These are phyloP conservation scores for Anoncus sp. DNA, from an alignment of 2,888 invertebrate genomes.

Conservation along the genomic window DNA sequence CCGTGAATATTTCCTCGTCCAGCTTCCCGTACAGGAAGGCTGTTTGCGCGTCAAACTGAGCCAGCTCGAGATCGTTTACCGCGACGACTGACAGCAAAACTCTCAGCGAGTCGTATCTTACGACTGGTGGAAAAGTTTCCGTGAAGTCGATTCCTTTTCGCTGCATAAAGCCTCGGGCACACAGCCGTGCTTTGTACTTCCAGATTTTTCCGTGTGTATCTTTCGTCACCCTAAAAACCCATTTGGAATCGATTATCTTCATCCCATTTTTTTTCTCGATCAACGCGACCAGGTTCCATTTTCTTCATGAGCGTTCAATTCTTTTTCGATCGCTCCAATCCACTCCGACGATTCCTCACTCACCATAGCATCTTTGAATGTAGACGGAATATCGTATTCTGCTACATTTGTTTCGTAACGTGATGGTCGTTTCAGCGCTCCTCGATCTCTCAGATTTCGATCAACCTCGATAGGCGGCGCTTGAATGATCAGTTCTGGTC, in stretches of 20 bases:
- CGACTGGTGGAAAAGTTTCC: conserved; percentile 54
- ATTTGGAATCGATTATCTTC: conserved; percentile 50
- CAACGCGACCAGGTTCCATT: conserved; percentile 51
- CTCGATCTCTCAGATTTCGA: conserved; percentile 32
- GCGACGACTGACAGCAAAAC: conserved; percentile 9
- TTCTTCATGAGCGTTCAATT: conserved; percentile 37
- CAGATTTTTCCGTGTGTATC: conserved; percentile 22
- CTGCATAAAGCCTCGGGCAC: conserved; percentile 52
- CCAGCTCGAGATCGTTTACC: conserved; percentile 15
- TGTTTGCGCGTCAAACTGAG: conserved; percentile 51
- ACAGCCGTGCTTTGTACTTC: conserved; percentile 53
- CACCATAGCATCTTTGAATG: conserved; percentile 45
- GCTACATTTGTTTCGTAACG: conserved; percentile 51
- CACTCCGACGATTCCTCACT: conserved; percentile 31
- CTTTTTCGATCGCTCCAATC: conserved; percentile 26
- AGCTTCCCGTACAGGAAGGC: conserved; percentile 19
- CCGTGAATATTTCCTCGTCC: conserved; percentile 19
- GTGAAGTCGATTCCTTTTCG: conserved; percentile 45
- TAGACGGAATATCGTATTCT: conserved; percentile 23
- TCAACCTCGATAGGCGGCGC: background rate
- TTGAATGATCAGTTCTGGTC: conserved; percentile 5
- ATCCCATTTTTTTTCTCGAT: conserved; percentile 30
- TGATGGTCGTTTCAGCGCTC: conserved; percentile 11
- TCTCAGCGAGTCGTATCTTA: conserved; percentile 52
- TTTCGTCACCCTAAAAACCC: conserved; percentile 47